Base-by-base conservation (phyloP, 2,797 vertebrate genomes). In the Parotocinclus haroldoi region DNA sequence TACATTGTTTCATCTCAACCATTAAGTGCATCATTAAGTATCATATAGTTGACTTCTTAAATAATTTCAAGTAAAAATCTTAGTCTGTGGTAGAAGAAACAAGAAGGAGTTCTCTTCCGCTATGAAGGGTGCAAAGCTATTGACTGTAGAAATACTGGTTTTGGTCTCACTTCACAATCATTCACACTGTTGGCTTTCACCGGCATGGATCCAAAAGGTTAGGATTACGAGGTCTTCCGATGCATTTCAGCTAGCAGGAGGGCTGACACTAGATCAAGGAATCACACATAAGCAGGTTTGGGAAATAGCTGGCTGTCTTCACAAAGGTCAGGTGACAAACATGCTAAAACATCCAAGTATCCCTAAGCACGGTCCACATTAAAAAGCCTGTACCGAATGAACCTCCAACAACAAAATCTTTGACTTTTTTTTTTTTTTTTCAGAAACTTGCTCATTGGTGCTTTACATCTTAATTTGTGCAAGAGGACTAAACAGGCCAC, bases 301-400 rank as follows among this genome's bases (percentile, higher is more conserved):
- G 88, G 88, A 88, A 89, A 89, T 83, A 90, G 87, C 87, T 83
- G 83, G 87, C 85, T 84, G 88, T 85, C 86, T 88, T 86, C 85
- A 89, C 80, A 79, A 81, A 88, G 84, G 83, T 87, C 55, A 54
- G 86, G 79, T 83, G 86, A 89, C 86, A 84, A 84, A 82, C 68
- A 86, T 87, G 87, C 83, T 82, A 76, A 54, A 48, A 78, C 73
- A 71, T 72, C 68, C 62, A 71, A 59, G 61, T 70, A 74, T 63
- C 66, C 69, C 64, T 69, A 76, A 77, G 66, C 64, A 66, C 69
- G 68, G 62, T 79, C 80, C 68, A 73, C 51, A 68, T 69, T 67
- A 78, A 84, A 82, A 81, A 84, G 81, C 76, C 64, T 73, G 66
- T 78, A 77, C 74, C 58, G 77, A 82, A 58, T 60, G 51, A 68